Evolutionary conservation across 2,113 vertebrate genomes (phyloP).

Genomic region (Pleuronectes platessa): DNA sequence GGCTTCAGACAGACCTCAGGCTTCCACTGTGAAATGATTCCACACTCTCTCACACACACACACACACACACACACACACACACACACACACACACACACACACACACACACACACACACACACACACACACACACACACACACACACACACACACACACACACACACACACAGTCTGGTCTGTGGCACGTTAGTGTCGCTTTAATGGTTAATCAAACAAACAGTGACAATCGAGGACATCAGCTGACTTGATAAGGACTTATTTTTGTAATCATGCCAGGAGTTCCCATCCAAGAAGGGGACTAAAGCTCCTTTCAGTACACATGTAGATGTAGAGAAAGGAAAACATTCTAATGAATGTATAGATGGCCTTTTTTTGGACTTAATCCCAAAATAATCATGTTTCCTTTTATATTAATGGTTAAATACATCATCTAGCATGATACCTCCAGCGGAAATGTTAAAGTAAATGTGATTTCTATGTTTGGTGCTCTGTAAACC

Average conservation of each 20-base stretch:
- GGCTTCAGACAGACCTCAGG: not conserved
- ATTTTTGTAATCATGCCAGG: not conserved
- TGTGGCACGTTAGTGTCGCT: slow-evolving; percentile 16
- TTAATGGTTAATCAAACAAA: not conserved
- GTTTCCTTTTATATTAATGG: not conserved
- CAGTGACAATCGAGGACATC: not conserved
- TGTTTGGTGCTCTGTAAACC: slow-evolving; percentile 6
- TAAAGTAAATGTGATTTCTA: not conserved
- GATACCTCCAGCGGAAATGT: not conserved
- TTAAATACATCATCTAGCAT: not conserved
- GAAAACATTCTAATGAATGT: not conserved
- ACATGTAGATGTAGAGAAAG: not conserved
- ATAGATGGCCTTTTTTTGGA: no score
- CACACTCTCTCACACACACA: not conserved
- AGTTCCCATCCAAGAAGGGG: not conserved
- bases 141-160: no score
- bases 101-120: not conserved
- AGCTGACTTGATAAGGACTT: not conserved
- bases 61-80: not conserved
- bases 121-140: not conserved
- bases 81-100: no score
- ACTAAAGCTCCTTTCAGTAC: not conserved
- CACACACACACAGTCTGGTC: slow-evolving; percentile 4
- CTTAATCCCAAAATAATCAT: no score
- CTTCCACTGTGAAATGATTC: not conserved